Base-by-base conservation (phyloP, 2,797 vertebrate species). In the Rhinogobio ventralis region DNA sequence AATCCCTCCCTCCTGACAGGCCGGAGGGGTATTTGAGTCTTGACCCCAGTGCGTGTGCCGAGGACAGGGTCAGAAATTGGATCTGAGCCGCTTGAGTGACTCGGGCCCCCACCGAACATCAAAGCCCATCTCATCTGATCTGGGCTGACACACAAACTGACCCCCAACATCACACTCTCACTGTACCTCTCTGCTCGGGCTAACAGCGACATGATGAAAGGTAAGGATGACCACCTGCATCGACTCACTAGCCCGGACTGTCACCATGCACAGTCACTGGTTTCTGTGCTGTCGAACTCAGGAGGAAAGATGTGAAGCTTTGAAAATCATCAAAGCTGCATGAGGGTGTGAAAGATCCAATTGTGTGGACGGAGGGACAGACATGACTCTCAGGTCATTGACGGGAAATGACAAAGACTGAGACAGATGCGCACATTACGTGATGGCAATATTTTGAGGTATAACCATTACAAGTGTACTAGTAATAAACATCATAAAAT, bases 221-320 rank as follows among this genome's bases (percentile, higher is more conserved):
- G 39, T 23, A 86, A 28, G 87, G 85, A 85, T 74, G 88, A 85
- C 88, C 88, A 86, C 82, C 82, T 87, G 86, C 82, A 89, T 69
- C 20, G 71, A 60, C 79, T 79, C 68, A 2, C 13, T 36, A 25
- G 55, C n/a, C 62, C 39, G 10, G 25, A 53, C 73, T 51, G 75
- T 25, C 51, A 71, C 19, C 57, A 64, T 8, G 4, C 36, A 45
- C 69, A 66, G 53, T 76, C 55, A 4, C 83, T 78, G 60, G 53
- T 39, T 69, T 81, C 53, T 51, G 66, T 33, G 19, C 69, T 74
- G 42, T 33, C 28, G 2, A 19, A 73, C 51, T 75, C 79, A 55
- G 55, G 28, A 53, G 78, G 49, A 81, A 9, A 57, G 67, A 82
- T 76, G 69, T 72, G 55, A 85, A 25, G 30, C 39, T 80, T 86